Percentiles rank a stretch among this genome's conserved stretches.
Evolutionary conservation across 2,888 invertebrate genomes (phyloP).

Genomic region (Desoria tigrina): DNA sequence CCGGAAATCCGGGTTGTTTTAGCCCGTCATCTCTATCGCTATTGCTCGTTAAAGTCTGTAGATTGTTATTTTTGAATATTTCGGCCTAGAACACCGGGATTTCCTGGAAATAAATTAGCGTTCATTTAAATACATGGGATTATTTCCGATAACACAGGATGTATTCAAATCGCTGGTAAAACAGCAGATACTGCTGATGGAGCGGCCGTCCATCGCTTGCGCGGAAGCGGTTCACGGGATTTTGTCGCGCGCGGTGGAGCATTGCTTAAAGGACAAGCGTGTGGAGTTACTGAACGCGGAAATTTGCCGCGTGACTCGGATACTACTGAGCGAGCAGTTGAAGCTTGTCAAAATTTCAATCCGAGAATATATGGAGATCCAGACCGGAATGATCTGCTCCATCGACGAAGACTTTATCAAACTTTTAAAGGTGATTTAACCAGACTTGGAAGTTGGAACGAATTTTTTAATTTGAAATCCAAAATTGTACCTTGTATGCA

Average conservation of each 20-base stretch:
- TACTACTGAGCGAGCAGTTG: background rate
- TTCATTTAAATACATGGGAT: no score
- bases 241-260: background rate
- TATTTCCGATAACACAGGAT: no score
- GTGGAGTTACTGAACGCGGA: background rate
- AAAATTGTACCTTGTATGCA: no score
- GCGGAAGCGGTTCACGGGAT: background rate
- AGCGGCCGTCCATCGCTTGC: background rate
- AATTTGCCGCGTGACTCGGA: background rate
- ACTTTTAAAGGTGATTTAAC: background rate
- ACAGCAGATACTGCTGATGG: background rate
- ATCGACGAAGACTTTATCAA: background rate
- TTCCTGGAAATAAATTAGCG: no score
- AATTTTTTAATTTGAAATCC: no score
- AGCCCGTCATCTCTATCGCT: no score
- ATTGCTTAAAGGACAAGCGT: background rate
- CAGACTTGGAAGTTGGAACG: no score
- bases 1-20: no score
- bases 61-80: no score
- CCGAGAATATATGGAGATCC: background rate
- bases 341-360: background rate
- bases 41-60: no score
- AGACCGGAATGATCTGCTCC: background rate
- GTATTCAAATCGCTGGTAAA: background rate
- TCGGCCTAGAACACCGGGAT: no score